These are phyloP conservation scores for Mamestra configurata DNA, from an alignment of 1,140 invertebrate genomes.

Conservation along the genomic window DNA sequence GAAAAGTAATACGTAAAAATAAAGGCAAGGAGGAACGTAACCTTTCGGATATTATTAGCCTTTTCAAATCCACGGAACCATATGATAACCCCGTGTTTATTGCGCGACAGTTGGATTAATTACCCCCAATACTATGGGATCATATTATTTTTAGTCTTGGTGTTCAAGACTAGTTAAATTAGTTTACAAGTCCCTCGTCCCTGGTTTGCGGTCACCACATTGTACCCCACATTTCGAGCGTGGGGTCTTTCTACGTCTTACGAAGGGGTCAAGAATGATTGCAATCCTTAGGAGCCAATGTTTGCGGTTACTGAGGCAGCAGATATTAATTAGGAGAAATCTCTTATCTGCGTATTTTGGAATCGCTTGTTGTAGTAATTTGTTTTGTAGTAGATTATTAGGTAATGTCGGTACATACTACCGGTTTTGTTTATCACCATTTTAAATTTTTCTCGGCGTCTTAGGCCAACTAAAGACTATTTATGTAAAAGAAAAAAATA, in stretches of 20 bases:
- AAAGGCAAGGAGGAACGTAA: constrained; percentile 35
- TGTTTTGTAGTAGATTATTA: not conserved
- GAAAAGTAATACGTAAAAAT: constrained; percentile 17
- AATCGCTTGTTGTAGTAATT: not conserved
- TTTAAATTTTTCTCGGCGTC: too few relatives aligned
- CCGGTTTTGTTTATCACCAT: too few relatives aligned
- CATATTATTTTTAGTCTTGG: not conserved
- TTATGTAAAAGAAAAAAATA: too few relatives aligned
- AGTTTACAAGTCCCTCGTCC: constrained; percentile 22
- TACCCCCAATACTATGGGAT: not conserved
- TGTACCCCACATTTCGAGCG: constrained; percentile 2
- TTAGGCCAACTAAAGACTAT: too few relatives aligned
- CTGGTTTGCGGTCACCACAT: constrained; percentile 7
- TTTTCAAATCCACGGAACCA: constrained; percentile 16
- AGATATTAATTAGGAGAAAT: constrained; percentile 44
- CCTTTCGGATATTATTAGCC: not conserved
- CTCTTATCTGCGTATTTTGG: constrained; percentile 5
- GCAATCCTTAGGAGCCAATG: constrained; percentile 33
- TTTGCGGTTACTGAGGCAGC: constrained; percentile 38
- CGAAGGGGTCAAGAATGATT: constrained; percentile 54
- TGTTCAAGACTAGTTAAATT: constrained; percentile 1
- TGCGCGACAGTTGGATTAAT: not conserved
- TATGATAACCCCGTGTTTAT: not conserved
- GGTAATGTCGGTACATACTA: too few relatives aligned
- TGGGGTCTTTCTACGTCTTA: constrained; percentile 1